These are phyloP conservation scores for Typhlichthys eigenmanni DNA, from an alignment of 2,797 vertebrate genomes.

Conservation along the genomic window DNA sequence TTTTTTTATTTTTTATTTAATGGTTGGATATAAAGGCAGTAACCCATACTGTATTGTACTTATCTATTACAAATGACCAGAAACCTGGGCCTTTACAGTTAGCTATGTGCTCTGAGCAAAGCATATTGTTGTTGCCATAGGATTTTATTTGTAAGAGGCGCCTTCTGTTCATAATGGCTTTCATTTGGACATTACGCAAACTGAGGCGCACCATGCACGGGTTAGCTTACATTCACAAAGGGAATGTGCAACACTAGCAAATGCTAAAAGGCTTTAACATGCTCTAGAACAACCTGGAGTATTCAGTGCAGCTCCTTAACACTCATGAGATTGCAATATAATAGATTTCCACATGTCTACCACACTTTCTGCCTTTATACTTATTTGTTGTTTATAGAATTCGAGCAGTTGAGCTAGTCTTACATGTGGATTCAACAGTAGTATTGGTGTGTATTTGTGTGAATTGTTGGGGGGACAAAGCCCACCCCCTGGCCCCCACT, in stretches of 20 bases:
- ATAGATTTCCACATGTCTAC: conserved; percentile 15
- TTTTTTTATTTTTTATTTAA: conserved; percentile 49
- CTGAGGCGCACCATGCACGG: conserved; percentile 6
- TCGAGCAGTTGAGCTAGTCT: conserved; percentile 30
- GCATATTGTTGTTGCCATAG: conserved; percentile 47
- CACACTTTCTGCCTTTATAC: conserved; percentile 38
- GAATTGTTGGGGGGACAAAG: conserved; percentile 49
- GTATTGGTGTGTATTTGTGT: conserved; percentile 56
- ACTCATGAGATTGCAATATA: conserved; percentile 15
- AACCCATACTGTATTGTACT: conserved; percentile 8
- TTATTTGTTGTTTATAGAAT: conserved; percentile 30
- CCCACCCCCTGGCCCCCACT: conserved; percentile 8
- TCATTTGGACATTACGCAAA: conserved; percentile 28
- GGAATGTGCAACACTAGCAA: conserved; percentile 29
- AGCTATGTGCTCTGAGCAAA: conserved; percentile 24
- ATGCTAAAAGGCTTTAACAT: conserved; percentile 14
- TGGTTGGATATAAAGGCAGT: conserved; percentile 54
- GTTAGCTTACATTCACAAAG: conserved; percentile 43
- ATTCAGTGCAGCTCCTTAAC: conserved; percentile 21
- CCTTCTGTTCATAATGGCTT: conserved; percentile 36
- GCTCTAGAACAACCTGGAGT: conserved; percentile 26
- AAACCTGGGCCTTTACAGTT: background rate
- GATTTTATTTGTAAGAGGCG: conserved; percentile 36
- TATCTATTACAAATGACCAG: background rate
- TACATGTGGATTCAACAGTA: conserved; percentile 31